Conservation (phyloP, 2,888 invertebrate genomes). For the Rhorus exstirpatorius region DNA sequence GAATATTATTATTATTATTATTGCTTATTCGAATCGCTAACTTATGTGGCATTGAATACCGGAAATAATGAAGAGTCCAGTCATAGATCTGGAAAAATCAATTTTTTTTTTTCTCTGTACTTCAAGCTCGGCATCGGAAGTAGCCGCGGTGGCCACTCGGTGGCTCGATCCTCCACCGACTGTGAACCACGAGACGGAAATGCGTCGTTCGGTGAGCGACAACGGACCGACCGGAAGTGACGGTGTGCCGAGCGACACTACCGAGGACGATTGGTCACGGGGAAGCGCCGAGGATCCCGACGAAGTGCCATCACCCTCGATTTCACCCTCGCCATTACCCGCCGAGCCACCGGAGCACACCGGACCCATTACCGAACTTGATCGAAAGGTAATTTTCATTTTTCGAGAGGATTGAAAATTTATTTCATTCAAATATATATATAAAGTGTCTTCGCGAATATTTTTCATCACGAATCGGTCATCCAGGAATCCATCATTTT, state of each 20-base stretch:
- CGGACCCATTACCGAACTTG: slow-evolving; percentile 88
- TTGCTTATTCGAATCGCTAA: too few species aligned
- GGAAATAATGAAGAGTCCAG: too few species aligned
- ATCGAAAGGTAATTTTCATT: slow-evolving; percentile 87
- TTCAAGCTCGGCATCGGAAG: slow-evolving; percentile 82
- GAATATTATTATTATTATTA: too few species aligned
- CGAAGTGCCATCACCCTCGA: slow-evolving; percentile 85
- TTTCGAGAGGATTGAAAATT: too few species aligned
- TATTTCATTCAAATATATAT: too few species aligned
- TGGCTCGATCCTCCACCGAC: slow-evolving; percentile 82
- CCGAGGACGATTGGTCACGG: slow-evolving; percentile 91
- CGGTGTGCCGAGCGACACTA: slow-evolving; percentile 88
- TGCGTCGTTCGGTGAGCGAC: slow-evolving; percentile 84
- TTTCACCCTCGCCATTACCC: slow-evolving; percentile 77
- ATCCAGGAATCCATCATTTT: too few species aligned
- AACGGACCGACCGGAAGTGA: slow-evolving; percentile 87
- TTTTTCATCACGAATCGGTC: too few species aligned
- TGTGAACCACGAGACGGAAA: slow-evolving; percentile 81
- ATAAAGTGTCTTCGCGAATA: too few species aligned
- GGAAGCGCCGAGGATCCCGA: slow-evolving; percentile 91
- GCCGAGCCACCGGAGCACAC: slow-evolving; percentile 83
- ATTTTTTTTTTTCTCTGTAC: slow-evolving; percentile 1
- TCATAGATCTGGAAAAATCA: not conserved
- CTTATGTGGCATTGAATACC: too few species aligned
- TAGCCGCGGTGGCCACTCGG: slow-evolving; percentile 77